Evolutionary conservation across 2,888 invertebrate genomes (phyloP).

Genomic region (Lydus trimaculatus): DNA sequence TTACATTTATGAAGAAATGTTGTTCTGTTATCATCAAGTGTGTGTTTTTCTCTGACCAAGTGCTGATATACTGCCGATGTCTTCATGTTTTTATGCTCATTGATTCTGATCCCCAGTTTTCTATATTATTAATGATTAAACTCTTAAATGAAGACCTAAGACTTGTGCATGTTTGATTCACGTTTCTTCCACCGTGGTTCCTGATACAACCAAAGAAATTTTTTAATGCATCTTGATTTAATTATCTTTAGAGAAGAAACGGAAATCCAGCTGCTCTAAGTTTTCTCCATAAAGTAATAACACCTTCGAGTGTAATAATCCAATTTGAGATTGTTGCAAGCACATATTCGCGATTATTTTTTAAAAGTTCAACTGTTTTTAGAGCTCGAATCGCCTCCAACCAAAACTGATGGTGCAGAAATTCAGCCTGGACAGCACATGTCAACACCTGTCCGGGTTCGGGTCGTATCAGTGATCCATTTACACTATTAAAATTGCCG

Average conservation of each 20-base stretch:
- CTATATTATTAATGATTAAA: constrained; percentile 34
- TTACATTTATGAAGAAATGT: too few relatives aligned
- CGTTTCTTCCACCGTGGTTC: constrained; percentile 33
- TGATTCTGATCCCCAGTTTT: too few relatives aligned
- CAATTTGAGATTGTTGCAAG: neutral
- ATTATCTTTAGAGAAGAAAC: constrained; percentile 10
- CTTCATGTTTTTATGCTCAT: too few relatives aligned
- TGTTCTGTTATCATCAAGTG: too few relatives aligned
- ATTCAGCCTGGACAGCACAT: neutral
- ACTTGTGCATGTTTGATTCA: constrained; percentile 27
- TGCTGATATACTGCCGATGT: too few relatives aligned
- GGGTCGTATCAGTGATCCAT: neutral
- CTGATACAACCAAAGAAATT: constrained; percentile 37
- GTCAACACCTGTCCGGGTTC: neutral
- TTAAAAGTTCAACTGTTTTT: too few relatives aligned
- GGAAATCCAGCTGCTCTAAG: neutral
- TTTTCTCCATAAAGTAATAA: constrained; percentile 3
- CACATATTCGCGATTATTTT: neutral
- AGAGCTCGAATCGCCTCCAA: neutral
- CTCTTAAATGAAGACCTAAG: constrained; percentile 32
- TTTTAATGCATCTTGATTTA: constrained; percentile 37
- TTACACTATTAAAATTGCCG: neutral
- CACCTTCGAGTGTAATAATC: neutral
- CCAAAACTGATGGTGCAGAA: constrained; percentile 1
- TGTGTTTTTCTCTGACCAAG: too few relatives aligned